Percentiles rank a stretch among this genome's conserved stretches.
Conservation (phyloP, 2,797 vertebrate genomes). For the Phataginus tetradactyla region DNA sequence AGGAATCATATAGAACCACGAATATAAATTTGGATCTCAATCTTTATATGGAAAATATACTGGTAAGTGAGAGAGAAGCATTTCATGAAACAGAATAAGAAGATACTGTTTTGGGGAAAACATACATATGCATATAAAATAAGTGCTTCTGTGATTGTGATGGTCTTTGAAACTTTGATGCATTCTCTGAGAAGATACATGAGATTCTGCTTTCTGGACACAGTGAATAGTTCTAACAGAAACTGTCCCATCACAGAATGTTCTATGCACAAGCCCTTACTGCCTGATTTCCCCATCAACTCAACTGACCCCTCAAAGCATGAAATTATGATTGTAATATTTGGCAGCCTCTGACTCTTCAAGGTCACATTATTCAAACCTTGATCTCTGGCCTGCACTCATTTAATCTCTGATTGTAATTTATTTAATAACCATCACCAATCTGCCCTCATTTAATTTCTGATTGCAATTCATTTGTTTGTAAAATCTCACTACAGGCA, state of each 20-base stretch:
- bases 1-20: neutral
- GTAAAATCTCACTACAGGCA: neutral
- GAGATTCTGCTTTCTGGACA: neutral
- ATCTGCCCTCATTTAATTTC: neutral
- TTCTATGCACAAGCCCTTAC: neutral
- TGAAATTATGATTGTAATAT: neutral
- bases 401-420: neutral
- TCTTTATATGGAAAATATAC: neutral
- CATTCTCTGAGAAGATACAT: neutral
- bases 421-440: neutral
- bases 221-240: neutral
- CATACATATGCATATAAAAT: neutral
- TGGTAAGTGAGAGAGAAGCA: neutral
- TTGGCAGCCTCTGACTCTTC: neutral
- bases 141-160: neutral
- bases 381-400: neutral
- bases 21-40: neutral
- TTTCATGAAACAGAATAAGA: neutral
- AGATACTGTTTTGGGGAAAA: neutral
- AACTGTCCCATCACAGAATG: neutral
- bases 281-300: neutral
- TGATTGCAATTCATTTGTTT: neutral
- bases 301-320: neutral
- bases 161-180: neutral
- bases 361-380: neutral